phyloP scores from a whole-genome alignment of 92 coral and sea anemone species.

The Porites divaricata region DNA sequence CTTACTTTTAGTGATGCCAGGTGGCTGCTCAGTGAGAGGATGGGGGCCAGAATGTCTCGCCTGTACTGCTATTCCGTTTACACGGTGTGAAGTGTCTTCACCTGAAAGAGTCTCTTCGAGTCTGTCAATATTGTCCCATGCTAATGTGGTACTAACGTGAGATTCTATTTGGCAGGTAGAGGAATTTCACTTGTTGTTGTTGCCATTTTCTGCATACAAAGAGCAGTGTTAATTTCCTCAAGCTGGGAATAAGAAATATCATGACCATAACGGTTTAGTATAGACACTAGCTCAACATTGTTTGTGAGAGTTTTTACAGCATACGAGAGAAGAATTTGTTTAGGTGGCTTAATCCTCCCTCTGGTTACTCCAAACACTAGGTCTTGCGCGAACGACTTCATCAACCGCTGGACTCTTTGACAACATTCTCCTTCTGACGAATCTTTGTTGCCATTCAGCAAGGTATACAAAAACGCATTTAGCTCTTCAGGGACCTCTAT shows the following conservation, averaged over 20 bases:
- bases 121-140: slow-evolving; percentile 67
- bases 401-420: slow-evolving; percentile 31
- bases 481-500: slow-evolving; percentile 15
- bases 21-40: neutral
- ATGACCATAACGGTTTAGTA: slow-evolving; percentile 40
- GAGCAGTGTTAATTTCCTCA: slow-evolving; percentile 66
- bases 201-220: slow-evolving; percentile 58
- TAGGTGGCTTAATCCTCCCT: slow-evolving; percentile 40
- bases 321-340: slow-evolving; percentile 46
- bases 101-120: slow-evolving; percentile 66
- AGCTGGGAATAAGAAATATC: slow-evolving; percentile 56
- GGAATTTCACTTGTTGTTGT: slow-evolving; percentile 34
- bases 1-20: slow-evolving; percentile 40
- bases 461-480: slow-evolving; percentile 17
- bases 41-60: slow-evolving; percentile 47
- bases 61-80: slow-evolving; percentile 62
- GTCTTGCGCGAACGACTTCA: slow-evolving; percentile 43
- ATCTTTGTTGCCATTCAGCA: slow-evolving; percentile 33
- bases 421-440: slow-evolving; percentile 6
- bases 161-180: slow-evolving; percentile 59
- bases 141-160: slow-evolving; percentile 41
- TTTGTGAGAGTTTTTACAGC: slow-evolving; percentile 21
- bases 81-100: slow-evolving; percentile 48
- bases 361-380: slow-evolving; percentile 31
- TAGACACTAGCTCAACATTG: slow-evolving; percentile 43